phyloP scores from a whole-genome alignment of 2,888 invertebrate species.

The Gasteruption jaculator region DNA sequence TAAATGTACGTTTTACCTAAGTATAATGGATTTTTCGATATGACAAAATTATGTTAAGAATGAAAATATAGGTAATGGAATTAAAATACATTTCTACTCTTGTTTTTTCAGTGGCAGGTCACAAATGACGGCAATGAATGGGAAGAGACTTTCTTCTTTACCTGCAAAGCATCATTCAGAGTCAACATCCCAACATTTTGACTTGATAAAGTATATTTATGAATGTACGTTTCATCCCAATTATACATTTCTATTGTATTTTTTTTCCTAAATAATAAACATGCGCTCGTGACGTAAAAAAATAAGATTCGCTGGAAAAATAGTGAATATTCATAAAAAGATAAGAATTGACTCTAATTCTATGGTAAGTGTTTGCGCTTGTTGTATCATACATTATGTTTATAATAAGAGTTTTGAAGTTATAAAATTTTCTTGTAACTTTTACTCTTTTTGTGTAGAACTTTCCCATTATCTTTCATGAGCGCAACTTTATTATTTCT shows the following conservation, averaged over 20 bases:
- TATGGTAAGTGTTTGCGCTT: too few species aligned
- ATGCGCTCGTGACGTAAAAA: neutral
- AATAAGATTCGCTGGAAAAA: too few species aligned
- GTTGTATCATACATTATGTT: too few species aligned
- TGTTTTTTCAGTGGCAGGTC: conserved; percentile 39
- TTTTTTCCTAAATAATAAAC: neutral
- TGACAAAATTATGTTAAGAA: neutral
- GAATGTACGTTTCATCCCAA: conserved; percentile 61
- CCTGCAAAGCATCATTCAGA: conserved; percentile 44
- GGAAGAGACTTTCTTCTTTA: conserved; percentile 43
- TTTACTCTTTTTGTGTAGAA: too few species aligned
- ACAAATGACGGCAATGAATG: conserved; percentile 47
- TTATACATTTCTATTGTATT: neutral
- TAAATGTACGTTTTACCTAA: neutral
- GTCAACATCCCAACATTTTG: conserved; percentile 63
- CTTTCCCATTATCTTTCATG: too few species aligned
- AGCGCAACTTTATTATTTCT: too few species aligned
- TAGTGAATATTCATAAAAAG: too few species aligned
- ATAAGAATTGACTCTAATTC: too few species aligned
- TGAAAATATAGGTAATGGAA: too few species aligned
- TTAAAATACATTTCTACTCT: too few species aligned
- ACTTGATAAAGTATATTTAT: conserved; percentile 73
- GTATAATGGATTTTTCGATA: conserved; percentile 4
- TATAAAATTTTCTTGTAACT: too few species aligned
- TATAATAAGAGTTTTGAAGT: too few species aligned